Percentiles rank a stretch among this genome's conserved stretches.
Evolutionary conservation across 2,113 vertebrate genomes (phyloP).

Genomic region (Hepsetus odoe): DNA sequence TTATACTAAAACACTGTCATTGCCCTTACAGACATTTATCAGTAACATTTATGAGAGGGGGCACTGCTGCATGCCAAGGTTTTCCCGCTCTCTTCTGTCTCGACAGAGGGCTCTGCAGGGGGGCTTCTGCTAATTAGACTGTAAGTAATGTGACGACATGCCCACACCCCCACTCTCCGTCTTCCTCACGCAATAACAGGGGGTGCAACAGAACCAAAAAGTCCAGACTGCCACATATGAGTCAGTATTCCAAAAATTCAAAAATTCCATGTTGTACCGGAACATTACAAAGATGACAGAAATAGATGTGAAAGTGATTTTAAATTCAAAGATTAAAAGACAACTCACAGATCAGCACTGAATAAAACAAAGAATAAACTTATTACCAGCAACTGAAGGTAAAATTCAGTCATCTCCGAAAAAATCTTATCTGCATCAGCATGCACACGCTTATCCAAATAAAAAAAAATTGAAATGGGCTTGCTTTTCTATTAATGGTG

Average conservation of each 20-base stretch:
- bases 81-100: constrained; percentile 49
- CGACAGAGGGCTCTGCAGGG: constrained; percentile 51
- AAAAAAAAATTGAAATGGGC: not conserved
- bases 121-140: constrained; percentile 71
- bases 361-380: not conserved
- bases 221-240: not conserved
- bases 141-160: constrained; percentile 72
- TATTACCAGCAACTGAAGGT: not conserved
- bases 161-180: not conserved
- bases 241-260: not conserved
- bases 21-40: not conserved
- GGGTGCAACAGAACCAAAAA: not conserved
- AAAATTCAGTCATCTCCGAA: too few species aligned
- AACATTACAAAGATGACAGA: not conserved
- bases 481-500: constrained; percentile 27
- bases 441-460: not conserved
- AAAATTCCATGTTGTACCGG: not conserved
- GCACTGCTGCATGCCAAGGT: constrained; percentile 34
- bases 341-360: not conserved
- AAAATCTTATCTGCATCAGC: not conserved
- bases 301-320: not conserved
- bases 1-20: not conserved
- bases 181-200: constrained; percentile 15
- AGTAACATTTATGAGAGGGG: too few species aligned
- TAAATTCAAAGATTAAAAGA: not conserved